Percentiles rank a stretch among this genome's conserved stretches.
These are phyloP conservation scores for Pseudoips prasinana DNA, from an alignment of 2,888 invertebrate species.

Conservation along the genomic window DNA sequence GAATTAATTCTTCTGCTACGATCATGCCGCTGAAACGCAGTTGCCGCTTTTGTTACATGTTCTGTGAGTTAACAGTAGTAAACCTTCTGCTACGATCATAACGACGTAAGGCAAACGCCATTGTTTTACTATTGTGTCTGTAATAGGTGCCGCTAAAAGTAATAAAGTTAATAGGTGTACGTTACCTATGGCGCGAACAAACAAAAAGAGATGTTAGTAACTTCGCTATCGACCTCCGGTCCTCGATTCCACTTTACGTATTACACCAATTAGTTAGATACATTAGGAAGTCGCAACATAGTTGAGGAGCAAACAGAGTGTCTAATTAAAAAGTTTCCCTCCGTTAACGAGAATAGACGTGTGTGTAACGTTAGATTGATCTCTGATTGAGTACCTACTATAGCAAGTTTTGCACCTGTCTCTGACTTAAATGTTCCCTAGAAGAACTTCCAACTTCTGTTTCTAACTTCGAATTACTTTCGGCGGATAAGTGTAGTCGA, in stretches of 20 bases:
- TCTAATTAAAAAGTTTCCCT: slow-evolving; percentile 47
- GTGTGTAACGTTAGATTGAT: slow-evolving; percentile 42
- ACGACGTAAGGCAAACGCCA: too few species aligned
- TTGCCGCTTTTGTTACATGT: too few species aligned
- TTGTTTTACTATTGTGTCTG: too few species aligned
- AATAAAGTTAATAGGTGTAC: too few species aligned
- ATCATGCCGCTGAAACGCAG: too few species aligned
- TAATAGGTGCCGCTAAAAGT: too few species aligned
- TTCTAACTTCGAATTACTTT: slow-evolving; percentile 28
- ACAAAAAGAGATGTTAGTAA: slow-evolving; percentile 17
- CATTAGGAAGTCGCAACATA: slow-evolving; percentile 35
- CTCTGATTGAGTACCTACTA: slow-evolving; percentile 30
- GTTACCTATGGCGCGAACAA: too few species aligned
- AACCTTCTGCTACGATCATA: too few species aligned
- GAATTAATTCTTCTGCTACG: too few species aligned
- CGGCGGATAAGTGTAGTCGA: slow-evolving; percentile 27
- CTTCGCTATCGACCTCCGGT: slow-evolving; percentile 14
- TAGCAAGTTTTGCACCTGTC: slow-evolving; percentile 31
- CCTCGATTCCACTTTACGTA: slow-evolving; percentile 27
- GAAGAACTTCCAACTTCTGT: slow-evolving; percentile 25
- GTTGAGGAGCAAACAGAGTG: slow-evolving; percentile 33
- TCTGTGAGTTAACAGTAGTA: too few species aligned
- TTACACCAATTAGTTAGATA: slow-evolving; percentile 33
- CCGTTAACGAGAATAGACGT: slow-evolving; percentile 35
- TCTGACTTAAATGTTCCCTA: slow-evolving; percentile 17